These are phyloP conservation scores for Desmophyllum pertusum DNA, from an alignment of 92 coral and sea anemone genomes.

Conservation along the genomic window DNA sequence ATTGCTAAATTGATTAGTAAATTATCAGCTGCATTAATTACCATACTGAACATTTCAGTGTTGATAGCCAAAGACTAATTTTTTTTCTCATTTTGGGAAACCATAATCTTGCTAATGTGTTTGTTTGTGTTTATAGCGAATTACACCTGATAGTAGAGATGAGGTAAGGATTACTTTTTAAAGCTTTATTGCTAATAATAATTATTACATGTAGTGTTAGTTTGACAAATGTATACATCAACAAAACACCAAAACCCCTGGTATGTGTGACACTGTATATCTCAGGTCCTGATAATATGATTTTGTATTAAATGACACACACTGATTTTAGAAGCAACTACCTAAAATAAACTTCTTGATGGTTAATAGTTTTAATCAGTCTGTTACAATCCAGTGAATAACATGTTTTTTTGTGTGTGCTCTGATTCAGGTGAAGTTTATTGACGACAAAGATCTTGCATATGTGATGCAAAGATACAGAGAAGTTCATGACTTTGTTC, in stretches of 20 bases:
- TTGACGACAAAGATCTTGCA: slow-evolving; percentile 88
- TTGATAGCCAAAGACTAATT: neutral
- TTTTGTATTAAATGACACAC: no score
- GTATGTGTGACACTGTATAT: no score
- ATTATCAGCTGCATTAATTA: no score
- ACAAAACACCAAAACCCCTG: no score
- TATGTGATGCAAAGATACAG: slow-evolving; percentile 96
- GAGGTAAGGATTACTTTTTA: slow-evolving; percentile 3
- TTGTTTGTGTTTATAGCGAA: slow-evolving; percentile 14
- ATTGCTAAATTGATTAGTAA: neutral
- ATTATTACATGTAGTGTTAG: no score
- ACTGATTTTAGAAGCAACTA: no score
- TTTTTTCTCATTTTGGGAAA: neutral
- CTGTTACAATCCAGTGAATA: neutral
- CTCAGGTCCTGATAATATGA: no score
- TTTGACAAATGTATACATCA: no score
- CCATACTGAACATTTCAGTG: neutral
- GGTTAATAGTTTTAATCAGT: no score
- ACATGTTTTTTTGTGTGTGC: neutral
- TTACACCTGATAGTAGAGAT: slow-evolving; percentile 35
- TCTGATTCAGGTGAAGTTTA: slow-evolving; percentile 78
- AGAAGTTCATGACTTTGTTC: slow-evolving; percentile 90
- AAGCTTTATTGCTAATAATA: no score
- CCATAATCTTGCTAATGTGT: neutral
- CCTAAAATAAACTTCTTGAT: no score